Evolutionary conservation across 2,113 vertebrate species (phyloP), one percentile per base, ranked within the genome.

Genomic region (Clarias gariepinus): DNA sequence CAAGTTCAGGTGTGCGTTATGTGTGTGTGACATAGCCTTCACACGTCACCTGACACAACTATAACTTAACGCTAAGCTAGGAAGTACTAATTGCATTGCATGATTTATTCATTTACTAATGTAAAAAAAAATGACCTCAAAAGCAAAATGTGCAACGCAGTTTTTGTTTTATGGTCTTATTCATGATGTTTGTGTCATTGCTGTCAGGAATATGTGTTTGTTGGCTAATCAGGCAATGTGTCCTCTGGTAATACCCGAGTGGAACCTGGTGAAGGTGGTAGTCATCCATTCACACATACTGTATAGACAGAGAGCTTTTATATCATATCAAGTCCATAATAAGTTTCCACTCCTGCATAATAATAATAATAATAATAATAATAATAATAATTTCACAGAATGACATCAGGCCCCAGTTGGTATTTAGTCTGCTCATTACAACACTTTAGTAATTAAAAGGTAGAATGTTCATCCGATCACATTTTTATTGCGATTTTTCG

Each of bases 11-110:
- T 79, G 87, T 61, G 73, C 13, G 73, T 23, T 23, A 33, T 74
- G n/a, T 28, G 76, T 33, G 77, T 82, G 78, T 89, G 84, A 83
- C 61, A 85, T 23, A 53, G 30, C 61, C 86, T 83, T 57, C n/a
- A 28, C 28, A 83, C 52, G 79, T 28, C 81, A 82, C 28, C 23
- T 64, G 21, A 83, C 69, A 73, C 30, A 13, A 83, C 53, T 74
- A 87, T 25, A 71, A 9, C 12, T 74, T 41, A 23, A 2, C 4
- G 1, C 30, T 55, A 79, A 30, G 28, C 19, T 77, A 30, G 7
- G 10, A 16, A 66, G 2, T 33, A 21, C 15, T 30, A 16, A 28
- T 79, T 28, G 0, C 18, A 3, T 41, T 41, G 41, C 41, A 41
- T 6, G 7, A 41, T 6, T 3, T 8, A 47, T 47, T 47, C 0